phyloP scores from a whole-genome alignment of 2,113 vertebrate species.

The Alouatta palliata region DNA sequence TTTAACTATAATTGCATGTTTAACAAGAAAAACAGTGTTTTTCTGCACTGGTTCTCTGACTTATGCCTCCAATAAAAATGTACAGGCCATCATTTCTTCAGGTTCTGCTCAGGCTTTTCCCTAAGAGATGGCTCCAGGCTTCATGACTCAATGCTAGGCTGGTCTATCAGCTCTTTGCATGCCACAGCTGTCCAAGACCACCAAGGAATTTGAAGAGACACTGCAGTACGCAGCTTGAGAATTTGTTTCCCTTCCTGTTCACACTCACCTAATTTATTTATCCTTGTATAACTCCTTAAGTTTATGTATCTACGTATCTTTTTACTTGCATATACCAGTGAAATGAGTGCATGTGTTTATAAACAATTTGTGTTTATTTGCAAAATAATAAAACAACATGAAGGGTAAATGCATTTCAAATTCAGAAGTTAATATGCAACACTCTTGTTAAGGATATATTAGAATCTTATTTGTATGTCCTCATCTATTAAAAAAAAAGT shows the following conservation, averaged over 20 bases:
- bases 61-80: background rate
- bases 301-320: background rate
- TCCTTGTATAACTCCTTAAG: background rate
- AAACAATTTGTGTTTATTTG: conserved; percentile 25
- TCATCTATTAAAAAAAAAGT: background rate
- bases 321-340: background rate
- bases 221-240: background rate
- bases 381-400: background rate
- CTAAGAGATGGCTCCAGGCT: background rate
- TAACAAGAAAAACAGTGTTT: background rate
- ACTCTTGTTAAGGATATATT: background rate
- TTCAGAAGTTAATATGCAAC: background rate
- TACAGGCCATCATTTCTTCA: background rate
- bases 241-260: background rate
- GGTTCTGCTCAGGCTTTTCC: background rate
- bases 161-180: background rate
- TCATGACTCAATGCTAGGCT: background rate
- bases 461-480: conserved; percentile 38
- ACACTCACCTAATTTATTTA: background rate
- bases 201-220: background rate
- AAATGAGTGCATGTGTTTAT: background rate
- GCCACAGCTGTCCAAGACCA: background rate
- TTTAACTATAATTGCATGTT: background rate
- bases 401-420: background rate
- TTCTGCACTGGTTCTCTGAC: background rate